Evolutionary conservation across 2,797 vertebrate species (phyloP), one percentile per base, ranked within the genome.

Genomic region (Catamblyrhynchus diadema): DNA sequence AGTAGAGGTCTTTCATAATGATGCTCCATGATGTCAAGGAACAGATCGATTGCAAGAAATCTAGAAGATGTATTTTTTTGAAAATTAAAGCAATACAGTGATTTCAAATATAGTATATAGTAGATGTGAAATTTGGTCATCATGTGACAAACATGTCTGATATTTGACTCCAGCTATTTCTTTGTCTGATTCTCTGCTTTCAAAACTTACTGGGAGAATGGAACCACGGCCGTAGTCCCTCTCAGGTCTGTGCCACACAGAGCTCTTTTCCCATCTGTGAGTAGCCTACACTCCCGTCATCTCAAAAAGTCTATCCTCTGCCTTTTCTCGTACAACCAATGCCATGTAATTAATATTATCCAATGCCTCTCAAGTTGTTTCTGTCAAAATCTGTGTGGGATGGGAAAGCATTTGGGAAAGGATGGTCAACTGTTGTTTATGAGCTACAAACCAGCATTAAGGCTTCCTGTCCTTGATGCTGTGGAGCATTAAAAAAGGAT

Each of bases 191-290:
- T 48, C 9, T 72, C 30, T 79, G 27, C 18, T 92, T 94, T 78
- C 42, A 23, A 54, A 60, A 73, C 13, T 67, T 59, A 47, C 8
- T 1, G 27, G 37, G 48, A 67, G 12, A 45, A 51, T 0, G 1
- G 17, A 81, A 33, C 2, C 1, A 13, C 2, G 1, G 28, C 15
- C 8, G 10, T n/a, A 47, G 12, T 23, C 12, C 15, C 10, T 82
- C 25, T 80, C 25, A 33, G 60, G 19, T 4, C 22, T 67, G 14
- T 32, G 27, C 24, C 11, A 5, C 15, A 42, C 23, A 27, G 14
- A 42, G 6, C 5, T 71, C 7, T 53, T 86, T 61, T 25, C 30
- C 30, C 7, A 9, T 8, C 12, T 69, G 17, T 59, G 62, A 39
- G 22, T 44, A 89, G 6, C 4, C 13, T 69, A 13, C 6, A 10